Conservation (phyloP, 2,888 invertebrate species). For the Eristalis arbustorum region DNA sequence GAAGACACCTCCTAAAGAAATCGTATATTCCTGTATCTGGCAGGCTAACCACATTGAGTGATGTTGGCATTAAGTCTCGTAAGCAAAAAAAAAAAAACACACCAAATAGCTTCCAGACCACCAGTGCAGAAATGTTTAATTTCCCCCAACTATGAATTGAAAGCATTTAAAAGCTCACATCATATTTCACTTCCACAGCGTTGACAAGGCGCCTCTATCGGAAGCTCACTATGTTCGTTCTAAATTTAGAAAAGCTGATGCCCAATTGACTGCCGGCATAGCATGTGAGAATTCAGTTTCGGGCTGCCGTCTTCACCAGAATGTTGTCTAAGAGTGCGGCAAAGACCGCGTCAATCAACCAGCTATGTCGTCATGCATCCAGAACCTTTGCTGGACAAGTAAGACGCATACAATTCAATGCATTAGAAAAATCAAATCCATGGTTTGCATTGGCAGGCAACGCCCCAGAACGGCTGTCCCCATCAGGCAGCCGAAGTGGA, state of each 20-base stretch:
- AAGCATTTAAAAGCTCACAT: background rate
- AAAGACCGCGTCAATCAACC: background rate
- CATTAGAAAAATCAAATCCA: background rate
- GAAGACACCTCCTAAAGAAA: no score
- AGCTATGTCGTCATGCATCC: background rate
- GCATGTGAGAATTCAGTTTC: background rate
- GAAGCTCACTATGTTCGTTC: background rate
- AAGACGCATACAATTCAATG: background rate
- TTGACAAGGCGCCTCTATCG: background rate
- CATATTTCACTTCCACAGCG: background rate
- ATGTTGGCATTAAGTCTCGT: no score
- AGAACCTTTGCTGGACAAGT: constrained; percentile 21
- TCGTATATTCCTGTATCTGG: no score
- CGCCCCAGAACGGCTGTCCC: constrained; percentile 18
- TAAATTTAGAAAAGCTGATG: background rate
- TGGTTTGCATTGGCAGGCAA: background rate
- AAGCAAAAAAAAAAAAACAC: no score
- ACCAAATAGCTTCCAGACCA: no score
- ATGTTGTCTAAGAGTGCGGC: background rate
- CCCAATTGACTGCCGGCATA: background rate
- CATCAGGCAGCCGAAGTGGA: constrained; percentile 6
- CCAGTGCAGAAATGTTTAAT: no score
- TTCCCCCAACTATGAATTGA: no score
- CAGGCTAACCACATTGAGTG: no score
- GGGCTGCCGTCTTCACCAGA: background rate